These are phyloP conservation scores for Crocodylus rhombifer DNA, from an alignment of 2,797 vertebrate species.

Conservation along the genomic window DNA sequence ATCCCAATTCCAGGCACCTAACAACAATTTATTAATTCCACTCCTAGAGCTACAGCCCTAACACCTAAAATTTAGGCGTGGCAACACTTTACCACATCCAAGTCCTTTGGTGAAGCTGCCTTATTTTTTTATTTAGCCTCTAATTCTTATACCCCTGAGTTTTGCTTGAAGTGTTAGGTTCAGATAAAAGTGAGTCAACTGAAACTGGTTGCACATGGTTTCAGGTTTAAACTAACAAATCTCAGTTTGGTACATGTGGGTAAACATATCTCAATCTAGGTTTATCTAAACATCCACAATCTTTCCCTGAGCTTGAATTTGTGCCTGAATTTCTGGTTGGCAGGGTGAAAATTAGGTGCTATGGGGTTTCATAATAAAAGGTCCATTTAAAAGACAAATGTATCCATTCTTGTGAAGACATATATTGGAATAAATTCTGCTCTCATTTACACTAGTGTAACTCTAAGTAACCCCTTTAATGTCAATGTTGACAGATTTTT, in stretches of 20 bases:
- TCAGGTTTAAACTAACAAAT: neutral
- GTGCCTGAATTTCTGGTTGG: neutral
- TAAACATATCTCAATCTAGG: neutral
- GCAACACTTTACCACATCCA: no score
- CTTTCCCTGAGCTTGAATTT: neutral
- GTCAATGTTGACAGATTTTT: neutral
- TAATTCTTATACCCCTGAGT: neutral
- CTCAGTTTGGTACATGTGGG: neutral
- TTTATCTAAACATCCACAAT: neutral
- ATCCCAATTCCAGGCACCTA: no score
- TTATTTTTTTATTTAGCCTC: neutral
- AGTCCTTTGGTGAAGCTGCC: neutral
- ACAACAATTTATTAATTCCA: no score
- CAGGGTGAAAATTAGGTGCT: neutral
- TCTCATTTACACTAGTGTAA: neutral
- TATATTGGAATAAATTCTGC: neutral
- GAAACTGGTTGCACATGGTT: neutral
- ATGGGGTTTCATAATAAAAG: neutral
- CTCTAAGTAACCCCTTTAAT: neutral
- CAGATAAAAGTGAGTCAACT: neutral
- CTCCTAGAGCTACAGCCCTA: no score
- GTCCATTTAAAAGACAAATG: neutral
- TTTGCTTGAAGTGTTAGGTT: neutral
- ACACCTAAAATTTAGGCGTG: no score
- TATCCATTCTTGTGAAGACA: neutral